These are phyloP conservation scores for Lepetodrilus schrolli DNA, from an alignment of 2,888 invertebrate species.

Conservation along the genomic window DNA sequence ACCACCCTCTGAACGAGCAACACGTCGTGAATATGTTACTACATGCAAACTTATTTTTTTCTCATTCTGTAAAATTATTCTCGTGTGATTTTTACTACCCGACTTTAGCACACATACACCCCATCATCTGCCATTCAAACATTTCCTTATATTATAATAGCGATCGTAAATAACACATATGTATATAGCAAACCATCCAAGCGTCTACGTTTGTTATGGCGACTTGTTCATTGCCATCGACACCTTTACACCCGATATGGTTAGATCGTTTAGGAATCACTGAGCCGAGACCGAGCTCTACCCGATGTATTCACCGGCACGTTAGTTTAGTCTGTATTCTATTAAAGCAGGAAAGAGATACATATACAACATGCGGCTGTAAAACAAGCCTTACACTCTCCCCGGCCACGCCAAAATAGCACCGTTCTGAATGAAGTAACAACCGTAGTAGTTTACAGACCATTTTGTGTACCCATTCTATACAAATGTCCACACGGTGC, in stretches of 20 bases:
- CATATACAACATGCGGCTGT: neutral
- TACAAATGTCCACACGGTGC: neutral
- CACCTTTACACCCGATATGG: too few relatives aligned
- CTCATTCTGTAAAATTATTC: neutral
- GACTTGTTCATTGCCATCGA: too few relatives aligned
- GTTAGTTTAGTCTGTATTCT: neutral
- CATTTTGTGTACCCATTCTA: neutral
- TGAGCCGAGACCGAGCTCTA: neutral
- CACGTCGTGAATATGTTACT: too few relatives aligned
- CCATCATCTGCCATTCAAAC: neutral
- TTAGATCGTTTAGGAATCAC: neutral
- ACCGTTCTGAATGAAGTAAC: neutral
- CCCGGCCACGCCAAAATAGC: neutral
- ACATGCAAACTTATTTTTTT: too few relatives aligned
- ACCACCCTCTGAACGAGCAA: neutral
- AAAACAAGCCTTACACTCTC: neutral
- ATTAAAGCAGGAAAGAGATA: neutral
- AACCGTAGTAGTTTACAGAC: neutral
- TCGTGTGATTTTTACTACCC: slow-evolving; percentile 3
- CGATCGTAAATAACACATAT: neutral
- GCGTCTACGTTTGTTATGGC: too few relatives aligned
- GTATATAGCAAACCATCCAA: neutral
- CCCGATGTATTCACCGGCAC: neutral
- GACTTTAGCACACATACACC: neutral
- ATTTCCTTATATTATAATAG: neutral